A percentile compares a stretch with the other conserved stretches of the same genome.
These are phyloP conservation scores for Hypena proboscidalis DNA, from an alignment of 2,888 invertebrate genomes.

Conservation along the genomic window DNA sequence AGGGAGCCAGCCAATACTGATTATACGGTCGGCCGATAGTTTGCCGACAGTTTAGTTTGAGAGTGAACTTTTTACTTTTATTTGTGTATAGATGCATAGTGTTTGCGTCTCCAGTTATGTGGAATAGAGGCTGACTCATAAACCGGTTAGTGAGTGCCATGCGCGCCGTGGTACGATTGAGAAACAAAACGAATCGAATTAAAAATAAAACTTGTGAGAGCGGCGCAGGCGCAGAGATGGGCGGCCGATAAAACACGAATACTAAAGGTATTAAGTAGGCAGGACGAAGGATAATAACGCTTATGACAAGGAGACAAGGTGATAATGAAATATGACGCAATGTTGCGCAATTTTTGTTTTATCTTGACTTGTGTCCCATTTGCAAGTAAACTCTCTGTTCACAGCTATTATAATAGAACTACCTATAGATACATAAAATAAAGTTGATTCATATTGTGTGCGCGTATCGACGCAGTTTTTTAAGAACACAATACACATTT, in stretches of 20 bases:
- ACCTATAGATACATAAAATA: no score
- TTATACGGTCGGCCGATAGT: no score
- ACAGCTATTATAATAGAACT: no score
- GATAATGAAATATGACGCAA: slow-evolving; percentile 39
- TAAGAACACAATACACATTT: no score
- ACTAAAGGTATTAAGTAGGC: slow-evolving; percentile 30
- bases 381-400: not conserved
- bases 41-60: no score
- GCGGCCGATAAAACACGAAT: slow-evolving; percentile 25
- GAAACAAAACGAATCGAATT: slow-evolving; percentile 42
- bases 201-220: slow-evolving; percentile 42
- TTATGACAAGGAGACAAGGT: slow-evolving; percentile 25
- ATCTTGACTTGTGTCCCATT: slow-evolving; percentile 9
- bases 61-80: slow-evolving; percentile 7
- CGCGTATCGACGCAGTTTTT: no score
- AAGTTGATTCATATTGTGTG: no score
- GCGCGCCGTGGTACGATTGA: slow-evolving; percentile 43
- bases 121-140: slow-evolving; percentile 40
- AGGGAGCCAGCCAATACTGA: no score
- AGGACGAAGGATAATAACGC: slow-evolving; percentile 37
- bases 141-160: slow-evolving; percentile 43
- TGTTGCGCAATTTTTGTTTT: slow-evolving; percentile 36
- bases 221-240: slow-evolving; percentile 41
- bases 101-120: slow-evolving; percentile 29
- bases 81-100: slow-evolving; percentile 31